Evolutionary conservation across 2,888 invertebrate genomes (phyloP).

Genomic region (Ernsta delagoae): DNA sequence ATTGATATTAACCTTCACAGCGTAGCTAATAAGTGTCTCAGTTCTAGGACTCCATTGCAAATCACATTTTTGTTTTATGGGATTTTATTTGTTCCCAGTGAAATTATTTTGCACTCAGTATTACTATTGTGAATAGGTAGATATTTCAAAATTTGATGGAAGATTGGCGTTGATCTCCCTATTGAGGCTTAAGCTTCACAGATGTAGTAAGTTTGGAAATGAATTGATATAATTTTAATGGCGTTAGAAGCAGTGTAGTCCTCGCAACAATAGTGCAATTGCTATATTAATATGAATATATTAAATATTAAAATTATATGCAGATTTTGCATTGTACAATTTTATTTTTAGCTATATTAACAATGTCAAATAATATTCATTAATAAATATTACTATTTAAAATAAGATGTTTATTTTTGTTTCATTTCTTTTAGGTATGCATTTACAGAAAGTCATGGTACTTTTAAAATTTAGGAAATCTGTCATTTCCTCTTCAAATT

Average conservation of each 20-base stretch:
- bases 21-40: conserved; percentile 65
- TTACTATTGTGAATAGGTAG: conserved; percentile 73
- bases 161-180: conserved; percentile 70
- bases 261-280: conserved; percentile 84
- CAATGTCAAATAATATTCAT: conserved; percentile 78
- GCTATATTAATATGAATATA: conserved; percentile 70
- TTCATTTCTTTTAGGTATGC: conserved; percentile 68
- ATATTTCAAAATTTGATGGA: conserved; percentile 67
- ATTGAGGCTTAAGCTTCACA: conserved; percentile 68
- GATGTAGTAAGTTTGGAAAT: conserved; percentile 65
- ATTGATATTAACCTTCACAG: conserved; percentile 59
- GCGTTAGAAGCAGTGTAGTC: conserved; percentile 79
- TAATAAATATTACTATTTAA: conserved; percentile 80
- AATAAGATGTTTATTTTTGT: conserved; percentile 75
- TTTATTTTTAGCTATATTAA: conserved; percentile 81
- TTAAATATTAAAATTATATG: conserved; percentile 68
- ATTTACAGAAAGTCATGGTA: conserved; percentile 58
- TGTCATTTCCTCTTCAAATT: conserved; percentile 37
- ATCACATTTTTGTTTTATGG: conserved; percentile 54
- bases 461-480: conserved; percentile 36
- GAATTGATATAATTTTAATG: conserved; percentile 65
- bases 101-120: conserved; percentile 80
- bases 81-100: conserved; percentile 64
- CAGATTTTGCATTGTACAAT: conserved; percentile 82
- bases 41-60: conserved; percentile 65